Evolutionary conservation across 1,140 invertebrate species (phyloP), one percentile per base, ranked within the genome.

Genomic region (Drosophila seguyi): DNA sequence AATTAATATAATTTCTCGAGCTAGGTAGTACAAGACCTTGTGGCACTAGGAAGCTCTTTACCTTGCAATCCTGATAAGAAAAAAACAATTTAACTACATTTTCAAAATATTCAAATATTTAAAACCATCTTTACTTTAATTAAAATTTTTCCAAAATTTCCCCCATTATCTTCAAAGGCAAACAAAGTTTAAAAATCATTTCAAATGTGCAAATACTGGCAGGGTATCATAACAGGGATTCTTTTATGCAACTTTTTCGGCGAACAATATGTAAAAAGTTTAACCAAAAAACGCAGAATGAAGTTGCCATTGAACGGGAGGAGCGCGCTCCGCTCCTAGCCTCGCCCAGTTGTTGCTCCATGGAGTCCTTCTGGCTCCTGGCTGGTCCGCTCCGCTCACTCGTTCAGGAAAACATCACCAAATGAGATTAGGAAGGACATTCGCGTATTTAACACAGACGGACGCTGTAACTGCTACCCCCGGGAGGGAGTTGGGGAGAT

Each of bases 391-490:
- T 50, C 47, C 20, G 62, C 41, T 68, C 62, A 39, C 63, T 53
- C 83, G 59, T 66, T 58, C 88, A 76, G 88, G 88, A 91, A 88
- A 91, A 91, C 81, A 91, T 81, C 81, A 69, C 69, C 69, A 88
- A 91, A 91, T 91, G 88, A 91, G 88, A 91, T 91, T 91, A 91
- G 88, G 88, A 91, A 91, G 88, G 88, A 91, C 88, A 91, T 91
- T 88, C 88, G 88, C 88, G 88, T 85, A 88, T 90, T 90, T 90
- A 90, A 90, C 81, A 75, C 75, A 69, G 61, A 69, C 79, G 62
- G 59, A 79, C 55, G 55, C 42, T 71, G 63, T 79, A 71, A 81
- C 76, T 77, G 62, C 75, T 29, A 68, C 41, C 61, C 38, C 61
- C 18, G 39, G 14, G 36, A 44, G 11, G 41, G 18, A 6, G 48